Base-by-base conservation (phyloP, 1,140 invertebrate species). In the Hirudo medicinalis region DNA sequence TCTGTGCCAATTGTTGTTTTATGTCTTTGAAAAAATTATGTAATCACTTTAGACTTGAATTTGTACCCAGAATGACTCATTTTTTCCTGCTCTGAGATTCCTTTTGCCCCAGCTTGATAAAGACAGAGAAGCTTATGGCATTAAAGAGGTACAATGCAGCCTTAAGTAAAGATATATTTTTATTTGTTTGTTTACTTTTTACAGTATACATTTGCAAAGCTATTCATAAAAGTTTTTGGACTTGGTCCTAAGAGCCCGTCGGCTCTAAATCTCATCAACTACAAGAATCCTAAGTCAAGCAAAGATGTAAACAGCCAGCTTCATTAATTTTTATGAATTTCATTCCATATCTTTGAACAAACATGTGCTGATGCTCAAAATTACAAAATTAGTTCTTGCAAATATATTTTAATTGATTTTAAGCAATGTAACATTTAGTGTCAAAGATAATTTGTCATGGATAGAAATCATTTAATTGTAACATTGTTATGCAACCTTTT, bases 1-100 rank as follows among this genome's bases (percentile, higher is more conserved):
- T 49, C 4, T 70, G 63, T n/a, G 29, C 4, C 22, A 27, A 70
- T 54, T 70, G 11, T 1, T 6, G 15, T 22, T 69, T 27, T 13
- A 69, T 69, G 36, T 32, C 43, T 69, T 25, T 32, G n/a, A 69
- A 49, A 40, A 69, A 15, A 54, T 43, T 49, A 70, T 25, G 4
- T 49, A 40, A 54, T 54, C 11, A 70, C 40, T 54, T 40, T 27
- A 70, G 69, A 27, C 49, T 70, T 49, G 15, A 27, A 69, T 27
- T 22, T 32, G 22, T 49, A 75, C 77, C 67, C 73, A 82, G 81
- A 75, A 67, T 25, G 81, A 84, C 74, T 88, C 86, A 69, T 85
- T 91, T 69, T 91, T 86, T 82, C 84, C 87, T 29, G 82, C 89
- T 11, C 78, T 92, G 73, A 83, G 91, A 74, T 81, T 91, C 20